Base-by-base conservation (phyloP, 2,888 invertebrate genomes). In the Margaritifera margaritifera region DNA sequence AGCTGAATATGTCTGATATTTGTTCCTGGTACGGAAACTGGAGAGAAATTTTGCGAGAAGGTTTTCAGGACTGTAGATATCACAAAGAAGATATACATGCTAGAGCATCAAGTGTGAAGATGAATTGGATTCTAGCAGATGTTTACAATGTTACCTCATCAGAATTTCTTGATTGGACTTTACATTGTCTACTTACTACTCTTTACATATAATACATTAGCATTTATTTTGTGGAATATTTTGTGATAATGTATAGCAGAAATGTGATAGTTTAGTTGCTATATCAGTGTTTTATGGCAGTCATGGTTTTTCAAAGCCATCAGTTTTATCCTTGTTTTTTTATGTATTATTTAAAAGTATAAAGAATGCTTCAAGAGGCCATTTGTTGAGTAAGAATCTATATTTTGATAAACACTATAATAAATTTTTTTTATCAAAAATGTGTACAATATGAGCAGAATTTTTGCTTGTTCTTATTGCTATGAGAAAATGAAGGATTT, bases 291-390 rank as follows among this genome's bases (percentile, higher is more conserved):
- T 42, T 15, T 42, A 42, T 42, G 15, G 15, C 42, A 75, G 1
- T 65, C 71, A 11, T 72, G 42, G 8, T 69, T 72, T 52, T 75
- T 72, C 52, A 75, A 75, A 5, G 64, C 69, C 75, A 75, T 75
- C 8, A 72, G 42, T 15, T 8, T 31, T 31, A 8, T 8, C 31
- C 8, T 8, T 6, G 5, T 42, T 15, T 42, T 42, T 31, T 11
- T 15, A 15, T 15, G 42, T 42, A 3, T 8, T 2, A 42, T 42
- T 42, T 42, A 31, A 6, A 31, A 8, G 6, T 31, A 42, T 15
- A 42, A 42, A 42, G 11, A 42, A 42, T 42, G 42, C 42, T n/a
- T n/a, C n/a, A n/a, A n/a, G n/a, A 42, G 11, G 42, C 15, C 15
- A 42, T 42, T 15, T 42, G 42, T n/a, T 42, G 42, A 42, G 42